Evolutionary conservation across 2,113 vertebrate species (phyloP).

Genomic region (Lates calcarifer): DNA sequence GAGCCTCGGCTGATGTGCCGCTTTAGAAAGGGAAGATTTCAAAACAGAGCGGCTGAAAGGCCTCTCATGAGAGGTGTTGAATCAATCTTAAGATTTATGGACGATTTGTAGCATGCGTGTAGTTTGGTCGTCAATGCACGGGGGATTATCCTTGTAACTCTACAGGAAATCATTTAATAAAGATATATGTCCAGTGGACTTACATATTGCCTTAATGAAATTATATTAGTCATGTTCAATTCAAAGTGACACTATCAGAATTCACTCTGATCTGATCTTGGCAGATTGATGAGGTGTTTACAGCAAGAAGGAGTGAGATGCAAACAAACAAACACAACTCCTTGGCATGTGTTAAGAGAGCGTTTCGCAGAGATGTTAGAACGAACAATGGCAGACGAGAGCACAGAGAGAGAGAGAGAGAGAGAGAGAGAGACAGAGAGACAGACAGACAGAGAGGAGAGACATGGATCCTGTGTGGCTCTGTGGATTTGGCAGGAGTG

Average conservation of each 20-base stretch:
- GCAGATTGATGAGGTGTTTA: slow-evolving; percentile 70
- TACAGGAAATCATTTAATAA: slow-evolving; percentile 56
- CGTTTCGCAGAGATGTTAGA: slow-evolving; percentile 51
- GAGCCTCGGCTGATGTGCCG: slow-evolving; percentile 58
- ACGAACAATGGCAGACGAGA: slow-evolving; percentile 52
- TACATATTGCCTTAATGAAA: slow-evolving; percentile 6
- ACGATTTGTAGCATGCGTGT: slow-evolving; percentile 33
- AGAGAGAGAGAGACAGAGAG: slow-evolving; percentile 10
- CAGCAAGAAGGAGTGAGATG: slow-evolving; percentile 38
- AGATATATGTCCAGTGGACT: slow-evolving; percentile 23
- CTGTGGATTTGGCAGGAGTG: slow-evolving; percentile 80
- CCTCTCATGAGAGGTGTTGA: slow-evolving; percentile 66
- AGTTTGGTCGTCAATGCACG: slow-evolving; percentile 12
- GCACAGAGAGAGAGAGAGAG: slow-evolving; percentile 14
- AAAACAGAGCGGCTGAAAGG: slow-evolving; percentile 63
- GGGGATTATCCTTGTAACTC: slow-evolving; percentile 40
- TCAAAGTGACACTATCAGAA: slow-evolving; percentile 22
- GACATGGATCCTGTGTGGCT: slow-evolving; percentile 63
- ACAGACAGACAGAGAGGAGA: slow-evolving; percentile 32
- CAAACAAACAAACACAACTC: slow-evolving; percentile 77
- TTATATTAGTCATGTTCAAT: slow-evolving; percentile 2
- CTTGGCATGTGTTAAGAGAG: slow-evolving; percentile 66
- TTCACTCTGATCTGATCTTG: slow-evolving; percentile 46
- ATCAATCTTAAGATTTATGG: slow-evolving; percentile 63
- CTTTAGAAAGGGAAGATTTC: slow-evolving; percentile 65